Evolutionary conservation across 1,140 invertebrate genomes (phyloP), one percentile per base, ranked within the genome.

Genomic region (Drosophila miranda): DNA sequence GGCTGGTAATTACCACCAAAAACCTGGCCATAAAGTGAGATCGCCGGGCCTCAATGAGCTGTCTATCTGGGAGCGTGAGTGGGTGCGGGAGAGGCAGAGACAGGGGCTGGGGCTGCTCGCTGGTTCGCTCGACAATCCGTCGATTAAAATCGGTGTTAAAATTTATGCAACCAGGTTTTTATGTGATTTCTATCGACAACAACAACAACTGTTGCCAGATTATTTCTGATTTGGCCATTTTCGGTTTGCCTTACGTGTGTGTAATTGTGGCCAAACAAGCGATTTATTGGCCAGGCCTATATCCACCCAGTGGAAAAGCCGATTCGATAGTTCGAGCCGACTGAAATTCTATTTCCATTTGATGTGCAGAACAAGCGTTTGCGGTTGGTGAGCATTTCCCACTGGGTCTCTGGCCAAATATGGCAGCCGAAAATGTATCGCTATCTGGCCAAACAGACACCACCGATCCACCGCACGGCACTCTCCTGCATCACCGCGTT

Each of bases 101-200:
- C 49, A 42, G 45, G 56, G 23, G 26, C 42, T 28, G 30, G 34
- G 52, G 28, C 41, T 50, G 30, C 44, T 67, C 34, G 57, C 28
- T 62, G 64, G 74, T 26, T 67, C 34, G 57, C 38, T 63, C 69
- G 77, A 87, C 82, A 80, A 63, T 73, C 54, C 52, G 56, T 62
- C 78, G 82, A 87, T 87, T 87, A 87, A 75, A 86, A 87, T 87
- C 82, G 82, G 82, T 87, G 82, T 87, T 87, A 87, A 81, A 87
- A 87, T 87, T 87, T 87, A 82, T 87, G 82, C 82, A 87, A 78
- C 75, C 74, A 55, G 78, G 74, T 81, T 87, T 86, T 77, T 75
- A 75, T 63, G 58, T 69, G 82, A 87, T 87, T 82, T 73, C 64
- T 75, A 87, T 87, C 82, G 62, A 51, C 44, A 66, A 49, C 14